These are phyloP conservation scores for Kradibia gibbosae DNA, from an alignment of 1,140 invertebrate genomes.

Conservation along the genomic window DNA sequence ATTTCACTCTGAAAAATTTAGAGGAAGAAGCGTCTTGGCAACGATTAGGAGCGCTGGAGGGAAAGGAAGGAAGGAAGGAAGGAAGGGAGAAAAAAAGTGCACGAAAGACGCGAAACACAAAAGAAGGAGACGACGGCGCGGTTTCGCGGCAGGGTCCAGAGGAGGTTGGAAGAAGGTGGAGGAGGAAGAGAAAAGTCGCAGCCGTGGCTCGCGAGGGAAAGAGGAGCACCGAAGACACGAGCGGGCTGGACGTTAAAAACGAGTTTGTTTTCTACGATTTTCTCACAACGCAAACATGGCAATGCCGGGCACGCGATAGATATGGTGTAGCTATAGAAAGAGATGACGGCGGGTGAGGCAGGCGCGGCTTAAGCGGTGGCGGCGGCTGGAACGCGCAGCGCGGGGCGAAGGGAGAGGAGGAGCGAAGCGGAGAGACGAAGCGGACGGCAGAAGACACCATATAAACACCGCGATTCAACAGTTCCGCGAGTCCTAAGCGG, in stretches of 20 bases:
- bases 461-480: constrained; percentile 65
- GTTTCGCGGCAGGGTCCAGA: not conserved
- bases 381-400: too few relatives aligned
- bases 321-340: constrained; percentile 59
- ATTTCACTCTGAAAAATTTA: constrained; percentile 7
- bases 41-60: not conserved
- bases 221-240: not conserved
- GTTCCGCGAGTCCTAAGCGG: constrained; percentile 68
- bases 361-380: too few relatives aligned
- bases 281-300: constrained; percentile 67
- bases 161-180: constrained; percentile 16
- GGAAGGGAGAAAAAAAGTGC: constrained; percentile 36
- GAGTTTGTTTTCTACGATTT: constrained; percentile 72
- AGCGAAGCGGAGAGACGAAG: too few relatives aligned
- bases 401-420: too few relatives aligned
- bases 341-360: constrained; percentile 52
- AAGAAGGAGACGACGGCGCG: constrained; percentile 35
- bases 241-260: constrained; percentile 61
- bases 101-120: too few relatives aligned
- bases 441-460: constrained; percentile 67
- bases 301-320: constrained; percentile 58
- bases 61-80: not conserved
- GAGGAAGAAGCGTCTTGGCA: not conserved
- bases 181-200: constrained; percentile 8
- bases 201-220: not conserved